A percentile compares a stretch with the other conserved stretches of the same genome.
Evolutionary conservation across 2,888 invertebrate genomes (phyloP).

Genomic region (Cheilosia grossa): DNA sequence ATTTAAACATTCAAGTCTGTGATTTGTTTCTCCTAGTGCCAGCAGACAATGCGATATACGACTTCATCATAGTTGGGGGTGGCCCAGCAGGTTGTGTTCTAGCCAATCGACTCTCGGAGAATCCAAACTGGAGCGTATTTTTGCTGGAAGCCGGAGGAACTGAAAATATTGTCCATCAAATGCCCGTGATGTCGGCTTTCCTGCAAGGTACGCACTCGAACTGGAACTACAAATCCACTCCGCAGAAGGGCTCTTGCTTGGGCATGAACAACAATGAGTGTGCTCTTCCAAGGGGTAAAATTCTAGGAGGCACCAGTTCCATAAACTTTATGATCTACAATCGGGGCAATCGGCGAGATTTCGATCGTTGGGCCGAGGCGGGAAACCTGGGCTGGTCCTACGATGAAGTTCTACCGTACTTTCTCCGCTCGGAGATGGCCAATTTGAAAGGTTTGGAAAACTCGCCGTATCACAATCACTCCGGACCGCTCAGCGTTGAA

Average conservation of each 20-base stretch:
- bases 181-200: slow-evolving; percentile 80
- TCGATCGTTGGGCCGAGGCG: slow-evolving; percentile 87
- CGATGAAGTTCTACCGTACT: slow-evolving; percentile 86
- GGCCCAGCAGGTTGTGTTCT: slow-evolving; percentile 90
- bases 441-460: slow-evolving; percentile 83
- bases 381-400: slow-evolving; percentile 91
- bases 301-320: slow-evolving; percentile 86
- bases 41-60: slow-evolving; percentile 86
- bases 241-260: slow-evolving; percentile 86
- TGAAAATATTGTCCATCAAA: slow-evolving; percentile 81
- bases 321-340: slow-evolving; percentile 90
- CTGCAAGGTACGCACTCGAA: slow-evolving; percentile 85
- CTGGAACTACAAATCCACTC: slow-evolving; percentile 89
- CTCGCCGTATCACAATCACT: slow-evolving; percentile 85
- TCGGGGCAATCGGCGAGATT: slow-evolving; percentile 89
- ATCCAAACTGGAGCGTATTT: slow-evolving; percentile 83
- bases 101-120: slow-evolving; percentile 83
- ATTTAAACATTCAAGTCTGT: not conserved
- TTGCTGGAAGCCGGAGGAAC: slow-evolving; percentile 84
- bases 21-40: slow-evolving; percentile 89
- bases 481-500: slow-evolving; percentile 87
- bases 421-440: slow-evolving; percentile 85
- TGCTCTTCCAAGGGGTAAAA: slow-evolving; percentile 85
- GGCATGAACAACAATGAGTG: slow-evolving; percentile 83
- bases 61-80: slow-evolving; percentile 93